phyloP scores from a whole-genome alignment of 2,888 invertebrate genomes.

The Sminthurides aquaticus region DNA sequence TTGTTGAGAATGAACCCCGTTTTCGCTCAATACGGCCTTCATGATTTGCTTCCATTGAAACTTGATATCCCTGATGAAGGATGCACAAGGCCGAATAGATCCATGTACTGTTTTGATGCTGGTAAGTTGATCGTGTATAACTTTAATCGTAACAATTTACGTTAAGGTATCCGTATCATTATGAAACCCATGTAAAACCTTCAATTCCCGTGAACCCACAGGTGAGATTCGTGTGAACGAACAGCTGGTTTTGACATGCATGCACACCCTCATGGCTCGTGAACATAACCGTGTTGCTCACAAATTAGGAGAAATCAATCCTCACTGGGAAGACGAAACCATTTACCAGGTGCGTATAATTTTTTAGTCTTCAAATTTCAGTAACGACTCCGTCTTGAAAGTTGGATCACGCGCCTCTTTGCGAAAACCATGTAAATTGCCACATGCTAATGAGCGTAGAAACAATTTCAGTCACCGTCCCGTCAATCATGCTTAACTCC shows the following conservation, averaged over 20 bases:
- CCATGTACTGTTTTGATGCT: conserved; percentile 88
- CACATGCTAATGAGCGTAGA: too few relatives aligned
- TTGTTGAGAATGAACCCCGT: conserved; percentile 80
- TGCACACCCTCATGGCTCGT: conserved; percentile 83
- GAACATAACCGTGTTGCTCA: conserved; percentile 83
- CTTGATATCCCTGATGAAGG: conserved; percentile 86
- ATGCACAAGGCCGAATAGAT: conserved; percentile 78
- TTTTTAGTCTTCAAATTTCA: neutral
- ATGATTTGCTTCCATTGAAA: conserved; percentile 78
- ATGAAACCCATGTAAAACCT: too few relatives aligned
- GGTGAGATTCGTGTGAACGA: conserved; percentile 89
- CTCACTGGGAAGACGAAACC: conserved; percentile 89
- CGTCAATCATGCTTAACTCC: too few relatives aligned
- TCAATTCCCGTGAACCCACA: conserved; percentile 45
- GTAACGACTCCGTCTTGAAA: neutral
- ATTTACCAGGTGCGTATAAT: conserved; percentile 60
- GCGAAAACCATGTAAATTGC: too few relatives aligned
- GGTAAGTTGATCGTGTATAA: too few relatives aligned
- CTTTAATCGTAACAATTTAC: neutral
- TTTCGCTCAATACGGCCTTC: conserved; percentile 76
- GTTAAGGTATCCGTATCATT: neutral
- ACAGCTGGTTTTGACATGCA: conserved; percentile 77
- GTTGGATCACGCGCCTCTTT: too few relatives aligned
- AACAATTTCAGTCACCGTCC: too few relatives aligned
- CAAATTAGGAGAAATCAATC: conserved; percentile 68